A percentile compares a stretch with the other conserved stretches of the same genome.
Conservation (phyloP, 2,113 vertebrate species). For the Ceyx melanurus region DNA sequence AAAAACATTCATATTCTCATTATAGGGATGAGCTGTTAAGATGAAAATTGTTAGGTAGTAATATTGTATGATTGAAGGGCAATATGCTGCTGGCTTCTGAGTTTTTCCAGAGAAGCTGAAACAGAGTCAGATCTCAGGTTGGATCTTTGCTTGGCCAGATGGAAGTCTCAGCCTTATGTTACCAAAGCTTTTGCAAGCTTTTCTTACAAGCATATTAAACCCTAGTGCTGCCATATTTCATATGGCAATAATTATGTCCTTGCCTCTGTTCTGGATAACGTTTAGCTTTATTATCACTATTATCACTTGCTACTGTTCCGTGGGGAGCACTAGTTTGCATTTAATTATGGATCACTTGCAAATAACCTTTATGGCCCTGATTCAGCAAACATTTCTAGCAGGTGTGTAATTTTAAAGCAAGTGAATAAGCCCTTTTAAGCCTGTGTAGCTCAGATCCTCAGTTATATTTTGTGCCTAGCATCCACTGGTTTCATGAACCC, state of each 20-base stretch:
- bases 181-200: conserved; percentile 5
- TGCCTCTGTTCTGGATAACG: conserved; percentile 6
- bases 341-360: conserved; percentile 49
- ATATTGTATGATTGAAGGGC: background rate
- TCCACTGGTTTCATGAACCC: background rate
- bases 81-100: background rate
- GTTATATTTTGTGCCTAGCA: background rate
- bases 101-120: background rate
- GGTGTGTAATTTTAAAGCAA: background rate
- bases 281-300: conserved; percentile 46
- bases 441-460: background rate
- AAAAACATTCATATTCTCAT: background rate
- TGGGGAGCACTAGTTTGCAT: conserved; percentile 49
- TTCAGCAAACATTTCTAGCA: background rate
- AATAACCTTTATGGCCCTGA: conserved; percentile 1
- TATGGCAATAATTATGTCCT: conserved; percentile 36
- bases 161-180: background rate
- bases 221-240: conserved; percentile 11
- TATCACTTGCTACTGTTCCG: conserved; percentile 48
- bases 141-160: background rate
- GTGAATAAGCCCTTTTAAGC: background rate
- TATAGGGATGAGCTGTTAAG: background rate
- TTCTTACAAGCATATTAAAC: background rate
- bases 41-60: background rate
- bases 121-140: background rate